Percentiles rank a stretch among this genome's conserved stretches.
Conservation (phyloP, 2,797 vertebrate genomes). For the Amniataba percoides region DNA sequence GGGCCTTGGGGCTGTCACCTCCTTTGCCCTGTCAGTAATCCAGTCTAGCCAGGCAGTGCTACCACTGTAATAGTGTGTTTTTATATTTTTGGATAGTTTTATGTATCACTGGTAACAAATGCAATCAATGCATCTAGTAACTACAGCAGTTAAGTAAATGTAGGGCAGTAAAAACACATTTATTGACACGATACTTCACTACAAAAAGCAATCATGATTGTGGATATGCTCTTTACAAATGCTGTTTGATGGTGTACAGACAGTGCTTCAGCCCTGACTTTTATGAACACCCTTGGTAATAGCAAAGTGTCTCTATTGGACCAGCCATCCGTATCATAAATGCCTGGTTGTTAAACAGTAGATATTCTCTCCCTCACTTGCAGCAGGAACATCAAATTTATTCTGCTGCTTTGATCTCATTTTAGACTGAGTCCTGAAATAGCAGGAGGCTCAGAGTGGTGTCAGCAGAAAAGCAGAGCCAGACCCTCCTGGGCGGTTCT, state of each 20-base stretch:
- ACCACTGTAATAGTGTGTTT: neutral
- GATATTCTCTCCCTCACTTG: conserved; percentile 50
- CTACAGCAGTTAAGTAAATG: neutral
- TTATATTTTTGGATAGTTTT: neutral
- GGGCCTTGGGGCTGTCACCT: neutral
- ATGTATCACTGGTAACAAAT: neutral
- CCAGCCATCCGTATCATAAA: conserved; percentile 63
- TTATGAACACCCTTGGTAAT: conserved; percentile 32
- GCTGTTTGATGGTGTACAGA: conserved; percentile 20
- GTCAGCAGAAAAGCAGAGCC: conserved; percentile 72
- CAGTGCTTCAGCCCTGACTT: conserved; percentile 36
- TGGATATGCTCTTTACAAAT: conserved; percentile 20
- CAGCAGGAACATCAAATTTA: conserved; percentile 66
- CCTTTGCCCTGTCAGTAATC: neutral
- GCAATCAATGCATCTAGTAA: neutral
- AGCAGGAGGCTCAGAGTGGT: conserved; percentile 62
- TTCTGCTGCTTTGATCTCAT: conserved; percentile 76
- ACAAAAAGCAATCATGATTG: conserved; percentile 20
- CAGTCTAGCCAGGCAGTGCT: neutral
- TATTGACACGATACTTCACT: neutral
- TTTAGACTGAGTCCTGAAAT: conserved; percentile 71
- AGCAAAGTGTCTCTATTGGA: conserved; percentile 39
- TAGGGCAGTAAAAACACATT: neutral
- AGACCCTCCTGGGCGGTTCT: conserved; percentile 26
- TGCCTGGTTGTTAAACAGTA: conserved; percentile 60